Conservation (phyloP, 2,113 vertebrate genomes). For the Pyrgilauda ruficollis region DNA sequence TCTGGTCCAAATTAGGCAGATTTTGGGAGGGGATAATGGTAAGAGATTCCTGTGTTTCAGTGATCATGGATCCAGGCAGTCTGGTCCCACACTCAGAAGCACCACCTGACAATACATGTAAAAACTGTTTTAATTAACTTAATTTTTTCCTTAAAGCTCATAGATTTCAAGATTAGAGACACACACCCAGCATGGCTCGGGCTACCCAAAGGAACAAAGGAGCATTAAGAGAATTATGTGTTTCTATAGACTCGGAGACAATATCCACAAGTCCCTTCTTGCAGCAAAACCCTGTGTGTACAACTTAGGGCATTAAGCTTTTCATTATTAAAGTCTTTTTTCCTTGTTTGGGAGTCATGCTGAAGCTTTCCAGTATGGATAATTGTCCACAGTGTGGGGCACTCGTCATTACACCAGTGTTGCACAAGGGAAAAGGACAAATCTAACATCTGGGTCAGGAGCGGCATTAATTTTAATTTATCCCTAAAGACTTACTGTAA, state of each 20-base stretch:
- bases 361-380: not conserved
- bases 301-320: not conserved
- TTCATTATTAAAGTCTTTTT: not conserved
- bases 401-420: not conserved
- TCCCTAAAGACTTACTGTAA: not conserved
- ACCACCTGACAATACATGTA: accelerated
- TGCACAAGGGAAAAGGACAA: not conserved
- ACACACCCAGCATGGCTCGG: not conserved
- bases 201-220: constrained; percentile 19
- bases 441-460: not conserved
- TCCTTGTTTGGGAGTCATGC: not conserved
- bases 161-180: constrained; percentile 42
- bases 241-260: not conserved
- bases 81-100: not conserved
- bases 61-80: not conserved
- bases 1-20: not conserved
- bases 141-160: constrained; percentile 14
- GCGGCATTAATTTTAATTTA: not conserved
- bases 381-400: not conserved
- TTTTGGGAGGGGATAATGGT: not conserved
- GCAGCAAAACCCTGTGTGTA: not conserved
- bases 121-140: constrained; percentile 12
- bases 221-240: not conserved
- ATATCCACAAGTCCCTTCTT: constrained; percentile 47
- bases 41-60: not conserved